Evolutionary conservation across 2,797 vertebrate species (phyloP).

Genomic region (Ctenochaetus hawaiiensis): DNA sequence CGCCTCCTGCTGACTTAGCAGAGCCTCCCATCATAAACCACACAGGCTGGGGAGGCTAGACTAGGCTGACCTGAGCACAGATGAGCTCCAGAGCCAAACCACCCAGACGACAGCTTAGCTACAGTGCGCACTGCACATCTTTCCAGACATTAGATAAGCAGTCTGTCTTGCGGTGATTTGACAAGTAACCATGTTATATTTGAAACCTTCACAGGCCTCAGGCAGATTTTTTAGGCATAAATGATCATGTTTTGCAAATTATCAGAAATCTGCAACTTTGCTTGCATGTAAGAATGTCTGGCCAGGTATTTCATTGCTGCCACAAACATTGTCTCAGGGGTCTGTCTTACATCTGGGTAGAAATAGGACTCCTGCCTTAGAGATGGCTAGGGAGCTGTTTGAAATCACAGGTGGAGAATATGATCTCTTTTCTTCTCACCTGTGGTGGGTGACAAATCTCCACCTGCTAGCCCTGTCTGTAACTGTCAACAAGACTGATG

Average conservation of each 20-base stretch:
- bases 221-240: conserved; percentile 67
- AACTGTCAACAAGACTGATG: conserved; percentile 57
- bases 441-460: conserved; percentile 62
- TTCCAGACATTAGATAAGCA: conserved; percentile 81
- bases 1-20: conserved; percentile 82
- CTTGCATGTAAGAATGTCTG: conserved; percentile 52
- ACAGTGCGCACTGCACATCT: conserved; percentile 56
- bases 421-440: conserved; percentile 64
- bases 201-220: conserved; percentile 35
- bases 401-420: conserved; percentile 76
- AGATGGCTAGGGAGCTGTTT: conserved; percentile 63
- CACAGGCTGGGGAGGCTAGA: conserved; percentile 76
- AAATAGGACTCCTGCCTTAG: conserved; percentile 60
- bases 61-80: conserved; percentile 75
- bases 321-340: conserved; percentile 54
- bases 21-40: conserved; percentile 77
- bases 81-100: conserved; percentile 71
- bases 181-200: conserved; percentile 62
- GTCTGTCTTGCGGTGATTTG: conserved; percentile 77
- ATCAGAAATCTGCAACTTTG: conserved; percentile 43
- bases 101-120: conserved; percentile 76
- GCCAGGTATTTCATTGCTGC: conserved; percentile 48
- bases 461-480: conserved; percentile 58
- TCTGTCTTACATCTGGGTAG: conserved; percentile 52
- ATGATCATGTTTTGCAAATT: conserved; percentile 60